Percentiles rank a stretch among this genome's conserved stretches.
Conservation (phyloP, 2,113 vertebrate genomes). For the Siniperca knerii region DNA sequence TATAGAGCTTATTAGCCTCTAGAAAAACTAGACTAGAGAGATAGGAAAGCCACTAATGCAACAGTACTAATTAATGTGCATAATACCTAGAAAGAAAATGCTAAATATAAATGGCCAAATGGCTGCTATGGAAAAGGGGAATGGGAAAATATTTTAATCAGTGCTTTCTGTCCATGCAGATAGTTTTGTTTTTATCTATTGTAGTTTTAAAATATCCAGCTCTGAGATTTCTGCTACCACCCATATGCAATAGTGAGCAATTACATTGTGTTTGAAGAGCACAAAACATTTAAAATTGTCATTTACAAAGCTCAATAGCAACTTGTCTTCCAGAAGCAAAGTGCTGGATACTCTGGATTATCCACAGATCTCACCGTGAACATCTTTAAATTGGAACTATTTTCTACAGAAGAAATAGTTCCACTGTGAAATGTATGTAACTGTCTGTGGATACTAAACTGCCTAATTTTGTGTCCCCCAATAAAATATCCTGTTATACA, state of each 20-base stretch:
- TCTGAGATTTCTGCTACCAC: background rate
- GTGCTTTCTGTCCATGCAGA: too few relatives aligned
- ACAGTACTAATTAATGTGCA: background rate
- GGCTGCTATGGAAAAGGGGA: too few relatives aligned
- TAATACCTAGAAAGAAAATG: background rate
- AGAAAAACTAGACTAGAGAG: constrained; percentile 1
- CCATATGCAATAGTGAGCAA: background rate
- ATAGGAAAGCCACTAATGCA: background rate
- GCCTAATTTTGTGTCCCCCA: background rate
- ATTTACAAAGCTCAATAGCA: background rate
- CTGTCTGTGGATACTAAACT: background rate
- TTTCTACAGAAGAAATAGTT: background rate
- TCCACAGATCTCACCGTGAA: background rate
- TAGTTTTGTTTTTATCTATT: too few relatives aligned
- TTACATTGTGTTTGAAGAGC: background rate
- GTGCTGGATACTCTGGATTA: background rate
- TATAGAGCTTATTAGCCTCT: constrained; percentile 8
- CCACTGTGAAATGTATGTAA: too few relatives aligned
- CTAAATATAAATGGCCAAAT: background rate
- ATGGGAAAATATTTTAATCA: too few relatives aligned
- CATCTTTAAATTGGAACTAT: background rate
- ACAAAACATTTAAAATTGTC: background rate
- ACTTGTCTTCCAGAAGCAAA: background rate
- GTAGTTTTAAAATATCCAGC: background rate
- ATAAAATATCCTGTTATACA: background rate